Percentiles rank a stretch among this genome's conserved stretches.
Conservation (phyloP, 2,113 vertebrate genomes). For the Tapirus terrestris region DNA sequence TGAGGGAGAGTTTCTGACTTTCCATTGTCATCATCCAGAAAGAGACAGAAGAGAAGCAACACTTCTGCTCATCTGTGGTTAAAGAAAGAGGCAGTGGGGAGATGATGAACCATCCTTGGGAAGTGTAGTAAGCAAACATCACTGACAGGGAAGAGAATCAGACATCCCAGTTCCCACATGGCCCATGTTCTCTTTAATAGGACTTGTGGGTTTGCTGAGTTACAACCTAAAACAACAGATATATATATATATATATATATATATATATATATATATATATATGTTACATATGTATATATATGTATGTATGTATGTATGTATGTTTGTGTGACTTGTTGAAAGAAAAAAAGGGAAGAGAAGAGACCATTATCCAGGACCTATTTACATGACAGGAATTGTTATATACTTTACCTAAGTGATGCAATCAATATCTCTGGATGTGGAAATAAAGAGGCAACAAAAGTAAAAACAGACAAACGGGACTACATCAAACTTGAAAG, state of each 20-base stretch:
- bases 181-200: too few species aligned
- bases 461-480: not conserved
- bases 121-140: too few species aligned
- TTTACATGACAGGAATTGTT: constrained; percentile 87
- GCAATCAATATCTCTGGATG: too few species aligned
- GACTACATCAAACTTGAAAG: too few species aligned
- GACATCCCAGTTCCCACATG: too few species aligned
- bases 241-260: too few species aligned
- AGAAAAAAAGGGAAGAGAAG: constrained; percentile 79
- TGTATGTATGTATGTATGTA: constrained; percentile 89
- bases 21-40: not conserved
- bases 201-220: too few species aligned
- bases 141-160: too few species aligned
- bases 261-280: too few species aligned
- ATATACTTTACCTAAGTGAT: constrained; percentile 87
- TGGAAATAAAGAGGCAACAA: not conserved
- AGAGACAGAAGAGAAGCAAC: not conserved
- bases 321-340: constrained; percentile 84
- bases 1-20: not conserved
- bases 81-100: not conserved
- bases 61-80: not conserved
- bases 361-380: constrained; percentile 88
- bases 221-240: too few species aligned
- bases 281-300: too few species aligned
- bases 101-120: too few species aligned